Conservation (phyloP, 2,797 vertebrate species). For the Margarornis squamiger region DNA sequence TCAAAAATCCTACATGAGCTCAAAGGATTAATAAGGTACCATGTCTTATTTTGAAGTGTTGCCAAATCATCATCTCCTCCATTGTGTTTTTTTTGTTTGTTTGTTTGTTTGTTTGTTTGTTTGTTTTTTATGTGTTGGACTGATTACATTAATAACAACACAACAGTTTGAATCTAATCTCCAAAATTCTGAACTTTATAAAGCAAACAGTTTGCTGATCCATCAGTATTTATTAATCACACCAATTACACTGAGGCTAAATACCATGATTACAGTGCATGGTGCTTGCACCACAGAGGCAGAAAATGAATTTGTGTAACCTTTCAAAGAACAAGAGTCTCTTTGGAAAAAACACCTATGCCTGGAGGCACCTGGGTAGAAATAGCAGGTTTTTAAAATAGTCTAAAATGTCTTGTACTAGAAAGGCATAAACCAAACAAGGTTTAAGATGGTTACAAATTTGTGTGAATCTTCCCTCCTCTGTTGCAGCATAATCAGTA, state of each 20-base stretch:
- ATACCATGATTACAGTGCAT: not conserved
- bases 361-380: not conserved
- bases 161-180: conserved; percentile 25
- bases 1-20: not conserved
- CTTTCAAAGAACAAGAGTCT: not conserved
- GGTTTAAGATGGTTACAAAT: not conserved
- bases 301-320: conserved; percentile 7
- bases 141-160: conserved; percentile 10
- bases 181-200: conserved; percentile 33
- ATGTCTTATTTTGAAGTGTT: conserved; percentile 26
- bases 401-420: not conserved
- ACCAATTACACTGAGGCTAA: conserved; percentile 8
- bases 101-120: not conserved
- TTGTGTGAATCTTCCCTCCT: not conserved
- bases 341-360: not conserved
- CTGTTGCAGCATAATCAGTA: not conserved
- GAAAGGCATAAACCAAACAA: not conserved
- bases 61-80: not conserved
- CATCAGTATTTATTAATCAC: conserved; percentile 32
- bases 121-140: not conserved
- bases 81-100: not conserved
- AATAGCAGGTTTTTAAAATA: not conserved
- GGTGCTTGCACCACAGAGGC: not conserved
- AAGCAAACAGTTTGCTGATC: conserved; percentile 50
- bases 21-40: conserved; percentile 6